Conservation (phyloP, 1,140 invertebrate species). For the Drosophila aff. region DNA sequence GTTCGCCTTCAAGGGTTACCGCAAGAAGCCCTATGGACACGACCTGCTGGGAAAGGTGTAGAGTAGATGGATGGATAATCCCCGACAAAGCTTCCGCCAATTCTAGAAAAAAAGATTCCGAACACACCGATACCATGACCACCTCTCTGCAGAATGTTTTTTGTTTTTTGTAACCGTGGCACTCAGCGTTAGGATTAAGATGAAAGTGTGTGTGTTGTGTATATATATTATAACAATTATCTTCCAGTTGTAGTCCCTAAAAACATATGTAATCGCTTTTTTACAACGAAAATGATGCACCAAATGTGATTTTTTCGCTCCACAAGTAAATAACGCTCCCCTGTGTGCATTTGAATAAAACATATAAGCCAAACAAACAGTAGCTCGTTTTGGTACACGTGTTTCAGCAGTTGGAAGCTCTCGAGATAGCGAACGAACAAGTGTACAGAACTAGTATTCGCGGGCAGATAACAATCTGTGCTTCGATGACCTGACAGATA, state of each 20-base stretch:
- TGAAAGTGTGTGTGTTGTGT: slow-evolving; percentile 53
- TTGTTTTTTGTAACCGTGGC: slow-evolving; percentile 37
- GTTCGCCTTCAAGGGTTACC: slow-evolving; percentile 89
- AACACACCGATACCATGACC: slow-evolving; percentile 37
- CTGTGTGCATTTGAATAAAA: slow-evolving; percentile 46
- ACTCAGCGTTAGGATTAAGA: slow-evolving; percentile 64
- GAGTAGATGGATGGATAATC: background rate
- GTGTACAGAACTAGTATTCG: background rate
- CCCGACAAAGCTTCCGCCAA: slow-evolving; percentile 19
- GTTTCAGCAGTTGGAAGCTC: slow-evolving; percentile 6
- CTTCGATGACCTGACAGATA: slow-evolving; percentile 5
- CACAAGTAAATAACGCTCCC: slow-evolving; percentile 1
- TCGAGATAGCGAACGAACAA: slow-evolving; percentile 17
- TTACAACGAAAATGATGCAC: slow-evolving; percentile 54
- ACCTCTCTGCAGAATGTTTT: slow-evolving; percentile 31
- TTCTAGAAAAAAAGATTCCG: slow-evolving; percentile 41
- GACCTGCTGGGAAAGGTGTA: slow-evolving; percentile 88
- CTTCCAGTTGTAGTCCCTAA: slow-evolving; percentile 69
- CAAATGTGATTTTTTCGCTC: slow-evolving; percentile 31
- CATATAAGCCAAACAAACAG: slow-evolving; percentile 20
- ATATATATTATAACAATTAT: slow-evolving; percentile 45
- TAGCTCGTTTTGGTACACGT: slow-evolving; percentile 29
- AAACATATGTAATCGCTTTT: slow-evolving; percentile 45
- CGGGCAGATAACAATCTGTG: slow-evolving; percentile 1
- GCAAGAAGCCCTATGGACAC: slow-evolving; percentile 89